These are phyloP conservation scores for Odobenus rosmarus DNA, from an alignment of 2,113 vertebrate species.

Conservation along the genomic window DNA sequence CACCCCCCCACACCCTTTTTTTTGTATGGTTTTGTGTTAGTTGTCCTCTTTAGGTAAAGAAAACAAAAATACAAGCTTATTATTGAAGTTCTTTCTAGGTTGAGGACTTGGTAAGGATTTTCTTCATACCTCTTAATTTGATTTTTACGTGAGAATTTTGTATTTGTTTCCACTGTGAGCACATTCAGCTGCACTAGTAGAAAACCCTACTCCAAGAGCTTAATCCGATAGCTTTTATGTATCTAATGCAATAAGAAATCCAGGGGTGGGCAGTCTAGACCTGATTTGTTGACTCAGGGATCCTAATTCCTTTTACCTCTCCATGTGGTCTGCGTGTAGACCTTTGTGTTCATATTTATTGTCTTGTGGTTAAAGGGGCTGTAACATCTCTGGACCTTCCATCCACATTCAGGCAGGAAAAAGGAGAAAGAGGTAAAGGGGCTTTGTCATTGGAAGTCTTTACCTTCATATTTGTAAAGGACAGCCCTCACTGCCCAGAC, in stretches of 20 bases:
- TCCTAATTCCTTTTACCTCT: background rate
- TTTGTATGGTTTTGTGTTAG: background rate
- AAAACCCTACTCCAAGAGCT: background rate
- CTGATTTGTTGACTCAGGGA: background rate
- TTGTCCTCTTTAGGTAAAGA: background rate
- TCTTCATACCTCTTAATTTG: background rate
- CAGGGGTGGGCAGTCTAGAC: background rate
- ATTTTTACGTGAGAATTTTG: slow-evolving; percentile 9
- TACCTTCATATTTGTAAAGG: background rate
- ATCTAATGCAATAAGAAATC: background rate
- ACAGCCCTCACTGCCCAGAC: background rate
- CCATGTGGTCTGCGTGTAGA: background rate
- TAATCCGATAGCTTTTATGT: background rate
- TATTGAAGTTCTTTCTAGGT: background rate
- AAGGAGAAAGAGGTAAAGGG: background rate
- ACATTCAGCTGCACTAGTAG: background rate
- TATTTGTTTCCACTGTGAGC: background rate
- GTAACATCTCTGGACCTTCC: background rate
- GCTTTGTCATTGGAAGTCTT: background rate
- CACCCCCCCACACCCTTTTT: background rate
- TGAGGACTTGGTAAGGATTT: background rate
- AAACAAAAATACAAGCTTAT: background rate
- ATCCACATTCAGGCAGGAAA: background rate
- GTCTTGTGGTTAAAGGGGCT: background rate
- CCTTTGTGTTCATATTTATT: background rate